Evolutionary conservation across 2,113 vertebrate genomes (phyloP).

Genomic region (Ibidorhyncha struthersii): DNA sequence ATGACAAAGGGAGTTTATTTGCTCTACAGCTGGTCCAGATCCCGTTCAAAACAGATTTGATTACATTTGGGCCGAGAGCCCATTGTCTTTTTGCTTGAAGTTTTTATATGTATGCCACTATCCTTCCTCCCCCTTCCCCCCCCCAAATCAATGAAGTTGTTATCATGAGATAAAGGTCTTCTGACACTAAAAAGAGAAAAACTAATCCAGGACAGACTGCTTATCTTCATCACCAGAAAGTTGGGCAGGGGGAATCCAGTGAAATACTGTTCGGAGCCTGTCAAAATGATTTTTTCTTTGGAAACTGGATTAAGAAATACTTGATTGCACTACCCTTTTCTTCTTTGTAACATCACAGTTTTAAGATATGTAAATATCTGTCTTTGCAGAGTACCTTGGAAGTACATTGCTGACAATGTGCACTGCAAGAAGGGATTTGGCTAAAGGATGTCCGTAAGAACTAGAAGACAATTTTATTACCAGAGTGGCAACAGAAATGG

Average conservation of each 20-base stretch:
- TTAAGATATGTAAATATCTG: neutral
- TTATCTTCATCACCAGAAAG: neutral
- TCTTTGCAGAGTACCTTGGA: neutral
- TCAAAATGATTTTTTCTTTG: neutral
- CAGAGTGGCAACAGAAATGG: neutral
- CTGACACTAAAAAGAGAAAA: neutral
- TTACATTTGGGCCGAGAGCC: neutral
- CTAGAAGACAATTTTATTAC: neutral
- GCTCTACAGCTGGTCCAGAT: neutral
- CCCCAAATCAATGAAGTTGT: neutral
- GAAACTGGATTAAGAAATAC: neutral
- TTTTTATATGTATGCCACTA: neutral
- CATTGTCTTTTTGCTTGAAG: neutral
- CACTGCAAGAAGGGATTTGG: neutral
- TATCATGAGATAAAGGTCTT: neutral
- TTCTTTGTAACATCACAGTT: neutral
- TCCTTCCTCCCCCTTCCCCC: no score
- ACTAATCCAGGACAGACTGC: neutral
- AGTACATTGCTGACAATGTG: neutral
- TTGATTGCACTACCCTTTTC: neutral
- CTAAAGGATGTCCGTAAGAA: neutral
- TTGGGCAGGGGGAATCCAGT: neutral
- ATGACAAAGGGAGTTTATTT: neutral
- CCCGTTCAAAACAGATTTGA: neutral
- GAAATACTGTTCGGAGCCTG: neutral